Evolutionary conservation across 2,797 vertebrate genomes (phyloP).

Genomic region (Amazona ochrocephala): DNA sequence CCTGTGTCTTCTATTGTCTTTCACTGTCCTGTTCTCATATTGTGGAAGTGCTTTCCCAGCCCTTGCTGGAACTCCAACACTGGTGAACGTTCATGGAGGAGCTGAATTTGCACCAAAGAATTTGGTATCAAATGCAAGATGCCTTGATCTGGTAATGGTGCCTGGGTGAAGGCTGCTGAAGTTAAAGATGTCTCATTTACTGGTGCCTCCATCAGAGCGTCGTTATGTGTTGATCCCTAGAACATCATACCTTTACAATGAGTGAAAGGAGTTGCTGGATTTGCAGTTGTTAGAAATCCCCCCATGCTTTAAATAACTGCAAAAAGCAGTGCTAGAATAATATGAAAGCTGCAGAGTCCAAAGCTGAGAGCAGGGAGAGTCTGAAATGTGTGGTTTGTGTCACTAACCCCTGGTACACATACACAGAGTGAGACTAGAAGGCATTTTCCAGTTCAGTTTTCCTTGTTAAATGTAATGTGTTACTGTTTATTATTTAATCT

Average conservation of each 20-base stretch:
- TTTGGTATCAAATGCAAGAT: background rate
- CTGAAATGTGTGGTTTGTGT: background rate
- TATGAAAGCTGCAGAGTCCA: background rate
- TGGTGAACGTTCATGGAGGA: background rate
- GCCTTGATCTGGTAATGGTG: background rate
- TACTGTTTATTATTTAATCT: conserved; percentile 7
- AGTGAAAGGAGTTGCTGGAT: background rate
- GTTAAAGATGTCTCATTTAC: background rate
- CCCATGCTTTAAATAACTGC: background rate
- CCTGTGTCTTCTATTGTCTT: background rate
- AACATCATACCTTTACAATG: background rate
- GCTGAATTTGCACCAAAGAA: background rate
- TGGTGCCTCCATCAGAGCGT: background rate
- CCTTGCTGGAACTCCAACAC: background rate
- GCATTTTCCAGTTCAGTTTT: conserved; percentile 27
- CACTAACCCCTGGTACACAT: rapidly evolving
- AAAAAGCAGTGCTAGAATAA: background rate
- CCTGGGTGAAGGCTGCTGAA: background rate
- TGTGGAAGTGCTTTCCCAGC: background rate
- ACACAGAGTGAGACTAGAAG: background rate
- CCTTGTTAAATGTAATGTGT: background rate
- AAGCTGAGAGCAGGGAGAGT: background rate
- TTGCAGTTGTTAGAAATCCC: background rate
- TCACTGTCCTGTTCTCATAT: background rate
- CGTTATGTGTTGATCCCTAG: background rate